phyloP scores from a whole-genome alignment of 2,113 vertebrate genomes.

The Podilymbus podiceps region DNA sequence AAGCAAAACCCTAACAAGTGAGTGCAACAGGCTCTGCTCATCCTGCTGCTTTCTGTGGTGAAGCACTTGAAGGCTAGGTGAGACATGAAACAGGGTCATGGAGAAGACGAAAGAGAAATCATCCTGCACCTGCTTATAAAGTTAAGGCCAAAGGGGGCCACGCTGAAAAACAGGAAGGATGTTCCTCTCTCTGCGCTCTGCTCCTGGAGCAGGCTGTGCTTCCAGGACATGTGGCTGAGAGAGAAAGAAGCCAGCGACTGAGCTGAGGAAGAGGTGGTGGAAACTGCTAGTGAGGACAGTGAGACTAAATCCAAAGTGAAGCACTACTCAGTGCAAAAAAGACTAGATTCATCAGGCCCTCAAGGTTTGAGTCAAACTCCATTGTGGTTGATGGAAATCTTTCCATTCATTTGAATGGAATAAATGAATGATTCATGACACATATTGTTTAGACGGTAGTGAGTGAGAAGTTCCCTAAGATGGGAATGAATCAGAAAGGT shows the following conservation, averaged over 20 bases:
- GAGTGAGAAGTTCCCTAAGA: not conserved
- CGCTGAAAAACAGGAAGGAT: not conserved
- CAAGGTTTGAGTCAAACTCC: not conserved
- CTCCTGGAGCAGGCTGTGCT: not conserved
- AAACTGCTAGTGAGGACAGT: not conserved
- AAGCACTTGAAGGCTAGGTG: not conserved
- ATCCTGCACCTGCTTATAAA: not conserved
- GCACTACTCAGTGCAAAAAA: not conserved
- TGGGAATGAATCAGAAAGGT: conserved; percentile 10
- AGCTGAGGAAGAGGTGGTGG: not conserved
- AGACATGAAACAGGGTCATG: not conserved
- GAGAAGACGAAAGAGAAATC: not conserved
- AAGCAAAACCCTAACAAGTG: not conserved
- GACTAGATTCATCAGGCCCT: not conserved
- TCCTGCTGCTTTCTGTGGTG: not conserved
- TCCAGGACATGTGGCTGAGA: not conserved
- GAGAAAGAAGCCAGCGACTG: not conserved
- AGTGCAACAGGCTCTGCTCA: not conserved
- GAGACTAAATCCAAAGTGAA: not conserved
- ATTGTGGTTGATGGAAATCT: not conserved
- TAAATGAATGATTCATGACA: not conserved
- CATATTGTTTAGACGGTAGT: not conserved
- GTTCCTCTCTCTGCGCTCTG: not conserved
- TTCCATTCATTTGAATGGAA: not conserved
- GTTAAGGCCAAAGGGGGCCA: not conserved